These are phyloP conservation scores for Dryococelus australis DNA, from an alignment of 2,888 invertebrate species.

Conservation along the genomic window DNA sequence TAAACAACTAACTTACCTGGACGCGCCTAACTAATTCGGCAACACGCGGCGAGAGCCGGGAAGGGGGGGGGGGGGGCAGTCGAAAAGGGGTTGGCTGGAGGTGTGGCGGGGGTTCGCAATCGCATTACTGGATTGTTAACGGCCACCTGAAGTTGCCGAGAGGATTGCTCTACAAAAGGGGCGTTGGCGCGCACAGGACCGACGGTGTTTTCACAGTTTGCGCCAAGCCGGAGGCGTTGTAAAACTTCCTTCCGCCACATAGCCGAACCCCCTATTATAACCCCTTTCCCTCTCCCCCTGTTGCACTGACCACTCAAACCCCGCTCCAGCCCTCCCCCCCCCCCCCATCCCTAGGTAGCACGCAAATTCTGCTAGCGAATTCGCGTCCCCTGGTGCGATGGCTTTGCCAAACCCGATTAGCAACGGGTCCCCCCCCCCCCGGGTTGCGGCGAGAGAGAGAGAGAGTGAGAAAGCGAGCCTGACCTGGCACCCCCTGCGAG, in stretches of 20 bases:
- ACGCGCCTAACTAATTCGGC: not conserved
- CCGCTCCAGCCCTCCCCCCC: not conserved
- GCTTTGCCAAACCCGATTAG: slow-evolving; percentile 16
- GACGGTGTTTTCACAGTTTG: not conserved
- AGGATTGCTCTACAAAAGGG: not conserved
- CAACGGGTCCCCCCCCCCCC: no score
- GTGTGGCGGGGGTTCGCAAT: not conserved
- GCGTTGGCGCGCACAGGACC: not conserved
- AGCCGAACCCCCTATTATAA: not conserved
- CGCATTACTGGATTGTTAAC: slow-evolving; percentile 16
- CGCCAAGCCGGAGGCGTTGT: not conserved
- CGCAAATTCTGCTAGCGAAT: not conserved
- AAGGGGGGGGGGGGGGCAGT: not conserved
- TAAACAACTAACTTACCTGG: not conserved
- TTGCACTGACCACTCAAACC: not conserved
- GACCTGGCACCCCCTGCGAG: no score
- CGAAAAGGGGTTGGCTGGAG: not conserved
- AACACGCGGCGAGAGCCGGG: not conserved
- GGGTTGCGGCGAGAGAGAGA: no score
- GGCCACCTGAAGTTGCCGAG: not conserved
- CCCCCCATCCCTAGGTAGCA: not conserved
- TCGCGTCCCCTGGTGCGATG: not conserved
- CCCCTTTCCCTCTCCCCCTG: not conserved
- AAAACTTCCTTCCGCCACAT: not conserved
- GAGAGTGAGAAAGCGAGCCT: no score